Evolutionary conservation across 2,113 vertebrate genomes (phyloP).

Genomic region (Petroica traversi): DNA sequence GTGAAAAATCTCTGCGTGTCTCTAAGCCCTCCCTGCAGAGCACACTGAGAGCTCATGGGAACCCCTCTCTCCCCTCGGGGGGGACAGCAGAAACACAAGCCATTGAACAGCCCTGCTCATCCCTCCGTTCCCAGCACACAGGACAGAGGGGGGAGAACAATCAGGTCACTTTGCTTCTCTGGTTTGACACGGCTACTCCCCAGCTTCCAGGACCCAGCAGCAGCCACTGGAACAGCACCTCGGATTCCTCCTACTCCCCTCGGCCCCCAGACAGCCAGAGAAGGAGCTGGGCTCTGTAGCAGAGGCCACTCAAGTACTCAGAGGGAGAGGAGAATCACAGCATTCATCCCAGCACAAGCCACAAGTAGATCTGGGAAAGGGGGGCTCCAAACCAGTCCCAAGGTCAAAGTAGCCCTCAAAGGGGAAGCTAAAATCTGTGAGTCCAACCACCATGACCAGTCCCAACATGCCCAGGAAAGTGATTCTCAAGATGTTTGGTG

Average conservation of each 20-base stretch:
- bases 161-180: neutral
- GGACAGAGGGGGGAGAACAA: neutral
- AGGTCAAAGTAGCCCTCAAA: neutral
- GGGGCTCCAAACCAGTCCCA: neutral
- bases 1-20: no score
- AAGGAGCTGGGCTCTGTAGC: neutral
- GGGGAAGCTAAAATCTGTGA: neutral
- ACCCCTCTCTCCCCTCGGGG: rapidly evolving
- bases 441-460: neutral
- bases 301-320: neutral
- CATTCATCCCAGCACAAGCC: neutral
- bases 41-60: no score
- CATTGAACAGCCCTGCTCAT: neutral
- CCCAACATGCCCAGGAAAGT: neutral
- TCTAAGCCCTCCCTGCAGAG: neutral
- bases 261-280: neutral
- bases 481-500: neutral
- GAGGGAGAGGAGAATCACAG: neutral
- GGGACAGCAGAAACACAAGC: neutral
- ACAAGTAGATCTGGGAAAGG: neutral
- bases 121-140: neutral
- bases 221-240: neutral
- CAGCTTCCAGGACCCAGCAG: neutral
- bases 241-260: neutral
- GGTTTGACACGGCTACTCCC: neutral